Base-by-base conservation (phyloP, 2,113 vertebrate species). In the Vanacampus margaritifer region DNA sequence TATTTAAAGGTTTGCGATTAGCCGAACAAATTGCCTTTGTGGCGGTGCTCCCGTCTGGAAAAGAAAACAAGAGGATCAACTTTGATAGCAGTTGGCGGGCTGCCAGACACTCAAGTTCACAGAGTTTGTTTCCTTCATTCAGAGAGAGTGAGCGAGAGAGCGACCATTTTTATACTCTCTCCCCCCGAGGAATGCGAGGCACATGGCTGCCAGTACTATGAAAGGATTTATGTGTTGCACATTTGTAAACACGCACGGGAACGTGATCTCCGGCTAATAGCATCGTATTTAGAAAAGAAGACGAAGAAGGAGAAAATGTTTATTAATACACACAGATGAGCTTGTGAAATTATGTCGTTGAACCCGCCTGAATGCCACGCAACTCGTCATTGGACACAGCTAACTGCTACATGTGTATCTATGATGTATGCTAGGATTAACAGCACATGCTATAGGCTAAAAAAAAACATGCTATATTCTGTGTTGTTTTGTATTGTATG, bases 1-100 rank as follows among this genome's bases (percentile, higher is more conserved):
- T 43, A 62, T 43, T 62, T 43, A 24, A 26, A 62, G 37, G 12
- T 41, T 23, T 62, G 37, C 11, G 37, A 62, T 62, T 26, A 45
- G 7, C 37, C 37, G 12, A 62, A 62, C 60, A 43, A 43, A 43
- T 62, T 43, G 60, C 23, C 37, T 43, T 43, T 45, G 23, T 24
- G 21, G 35, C 17, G 3, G 36, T n/a, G 35, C 35, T 60, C 19
- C 36, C n/a, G 23, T 43, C 60, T 26, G 60, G 65, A 60, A 62
- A 69, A 68, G 68, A 74, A 80, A 79, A 81, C 70, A 79, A 59
- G 43, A 68, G 76, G 66, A 71, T 82, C 71, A 84, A 80, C 85
- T 82, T 71, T 86, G 80, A 77, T 61, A 73, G 65, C 73, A 83
- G 68, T 74, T 84, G 84, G 83, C 73, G 17, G 1, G 4, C 7